A percentile compares a stretch with the other conserved stretches of the same genome.
Conservation (phyloP, 1,140 invertebrate genomes). For the Lepidurus apus region DNA sequence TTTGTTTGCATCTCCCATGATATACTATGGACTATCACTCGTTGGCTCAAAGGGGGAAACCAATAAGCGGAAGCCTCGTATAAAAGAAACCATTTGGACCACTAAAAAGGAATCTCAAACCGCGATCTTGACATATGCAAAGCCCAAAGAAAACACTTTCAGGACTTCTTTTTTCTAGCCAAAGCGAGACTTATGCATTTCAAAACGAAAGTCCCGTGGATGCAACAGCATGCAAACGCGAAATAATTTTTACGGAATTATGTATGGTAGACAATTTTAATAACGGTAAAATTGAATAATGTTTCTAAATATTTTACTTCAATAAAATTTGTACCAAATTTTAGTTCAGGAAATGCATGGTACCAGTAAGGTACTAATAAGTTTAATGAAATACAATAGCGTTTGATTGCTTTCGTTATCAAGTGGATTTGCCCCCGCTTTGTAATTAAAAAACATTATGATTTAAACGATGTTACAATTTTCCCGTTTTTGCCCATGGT, state of each 20-base stretch:
- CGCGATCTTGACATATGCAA: neutral
- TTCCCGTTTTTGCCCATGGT: neutral
- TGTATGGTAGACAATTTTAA: too few relatives aligned
- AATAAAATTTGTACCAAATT: too few relatives aligned
- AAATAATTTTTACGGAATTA: too few relatives aligned
- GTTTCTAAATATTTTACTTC: too few relatives aligned
- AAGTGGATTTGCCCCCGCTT: too few relatives aligned
- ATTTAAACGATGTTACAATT: neutral
- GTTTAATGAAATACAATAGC: too few relatives aligned
- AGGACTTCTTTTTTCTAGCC: neutral
- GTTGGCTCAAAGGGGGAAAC: neutral
- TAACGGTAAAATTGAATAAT: too few relatives aligned
- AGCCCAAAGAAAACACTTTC: neutral
- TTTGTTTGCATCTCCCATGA: neutral
- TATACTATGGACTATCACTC: neutral
- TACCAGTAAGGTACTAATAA: too few relatives aligned
- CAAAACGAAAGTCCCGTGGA: neutral
- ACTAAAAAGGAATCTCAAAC: slow-evolving; percentile 1
- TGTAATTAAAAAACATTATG: neutral
- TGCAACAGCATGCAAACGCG: too few relatives aligned
- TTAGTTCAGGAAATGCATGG: too few relatives aligned
- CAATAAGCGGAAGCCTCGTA: neutral
- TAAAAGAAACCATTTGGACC: neutral
- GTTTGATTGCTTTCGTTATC: too few relatives aligned
- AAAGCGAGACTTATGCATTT: neutral